These are phyloP conservation scores for Nasonovia ribisnigri DNA, from an alignment of 2,888 invertebrate species.

Conservation along the genomic window DNA sequence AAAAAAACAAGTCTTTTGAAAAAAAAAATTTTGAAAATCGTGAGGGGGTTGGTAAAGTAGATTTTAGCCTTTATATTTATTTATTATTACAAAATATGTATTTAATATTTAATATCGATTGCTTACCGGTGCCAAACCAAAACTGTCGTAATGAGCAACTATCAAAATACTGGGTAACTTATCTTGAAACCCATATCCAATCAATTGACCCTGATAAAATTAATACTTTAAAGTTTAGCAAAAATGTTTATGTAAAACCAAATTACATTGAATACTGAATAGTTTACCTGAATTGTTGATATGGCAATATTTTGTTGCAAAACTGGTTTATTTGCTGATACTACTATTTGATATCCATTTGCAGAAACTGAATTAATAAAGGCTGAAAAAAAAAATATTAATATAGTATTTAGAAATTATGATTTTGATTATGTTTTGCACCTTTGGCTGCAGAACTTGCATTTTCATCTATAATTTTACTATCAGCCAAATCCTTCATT, in stretches of 20 bases:
- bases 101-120: slow-evolving; percentile 18
- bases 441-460: slow-evolving; percentile 63
- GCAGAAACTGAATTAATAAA: slow-evolving; percentile 89
- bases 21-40: no score
- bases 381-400: slow-evolving; percentile 71
- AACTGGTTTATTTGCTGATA: slow-evolving; percentile 80
- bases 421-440: neutral
- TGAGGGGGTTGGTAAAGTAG: no score
- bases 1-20: no score
- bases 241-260: neutral
- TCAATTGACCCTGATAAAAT: slow-evolving; percentile 79
- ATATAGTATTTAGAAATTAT: neutral
- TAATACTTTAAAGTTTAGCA: neutral
- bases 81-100: neutral
- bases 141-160: slow-evolving; percentile 93
- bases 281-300: slow-evolving; percentile 77
- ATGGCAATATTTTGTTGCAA: slow-evolving; percentile 85
- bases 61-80: no score
- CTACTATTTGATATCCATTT: slow-evolving; percentile 94
- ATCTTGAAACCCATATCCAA: slow-evolving; percentile 79
- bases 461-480: slow-evolving; percentile 65
- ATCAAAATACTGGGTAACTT: slow-evolving; percentile 86
- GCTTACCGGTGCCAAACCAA: slow-evolving; percentile 90
- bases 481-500: slow-evolving; percentile 76
- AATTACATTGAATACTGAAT: neutral